A percentile compares a stretch with the other conserved stretches of the same genome.
Conservation (phyloP, 1,140 invertebrate genomes). For the Apis dorsata region DNA sequence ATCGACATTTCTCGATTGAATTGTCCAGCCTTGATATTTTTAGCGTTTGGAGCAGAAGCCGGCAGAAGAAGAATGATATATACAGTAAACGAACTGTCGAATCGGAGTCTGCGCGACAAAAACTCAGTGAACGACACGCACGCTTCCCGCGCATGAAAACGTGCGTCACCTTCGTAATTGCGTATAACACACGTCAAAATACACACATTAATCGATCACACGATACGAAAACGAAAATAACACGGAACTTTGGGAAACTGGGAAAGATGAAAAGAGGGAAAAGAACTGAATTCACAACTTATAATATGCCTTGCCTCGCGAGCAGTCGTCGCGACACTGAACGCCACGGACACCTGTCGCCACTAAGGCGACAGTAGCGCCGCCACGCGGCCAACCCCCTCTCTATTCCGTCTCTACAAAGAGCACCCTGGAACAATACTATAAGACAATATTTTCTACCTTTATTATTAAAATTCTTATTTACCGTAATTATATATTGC, state of each 20-base stretch:
- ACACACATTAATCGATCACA: slow-evolving; percentile 1
- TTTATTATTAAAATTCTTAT: not conserved
- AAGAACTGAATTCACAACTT: slow-evolving; percentile 1
- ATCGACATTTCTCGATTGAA: not conserved
- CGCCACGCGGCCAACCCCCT: slow-evolving; percentile 72
- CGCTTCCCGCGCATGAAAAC: slow-evolving; percentile 56
- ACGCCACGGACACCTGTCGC: slow-evolving; percentile 75
- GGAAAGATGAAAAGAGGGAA: not conserved
- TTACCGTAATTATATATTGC: not conserved
- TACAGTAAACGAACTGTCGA: slow-evolving; percentile 28
- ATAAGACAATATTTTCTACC: not conserved
- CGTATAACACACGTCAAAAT: slow-evolving; percentile 17
- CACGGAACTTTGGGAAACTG: not conserved
- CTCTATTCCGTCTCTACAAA: slow-evolving; percentile 28
- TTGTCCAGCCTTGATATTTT: not conserved
- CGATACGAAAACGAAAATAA: not conserved
- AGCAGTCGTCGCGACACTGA: slow-evolving; percentile 79
- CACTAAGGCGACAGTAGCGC: slow-evolving; percentile 70
- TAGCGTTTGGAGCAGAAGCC: not conserved
- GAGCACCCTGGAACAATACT: slow-evolving; percentile 36
- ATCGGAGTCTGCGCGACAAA: slow-evolving; percentile 69
- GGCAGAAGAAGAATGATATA: not conserved
- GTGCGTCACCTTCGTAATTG: slow-evolving; percentile 45
- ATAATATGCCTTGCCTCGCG: slow-evolving; percentile 74
- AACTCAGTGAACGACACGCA: slow-evolving; percentile 64